A percentile compares a stretch with the other conserved stretches of the same genome.
Conservation (phyloP, 2,797 vertebrate genomes). For the Sphenopsis melanotis region DNA sequence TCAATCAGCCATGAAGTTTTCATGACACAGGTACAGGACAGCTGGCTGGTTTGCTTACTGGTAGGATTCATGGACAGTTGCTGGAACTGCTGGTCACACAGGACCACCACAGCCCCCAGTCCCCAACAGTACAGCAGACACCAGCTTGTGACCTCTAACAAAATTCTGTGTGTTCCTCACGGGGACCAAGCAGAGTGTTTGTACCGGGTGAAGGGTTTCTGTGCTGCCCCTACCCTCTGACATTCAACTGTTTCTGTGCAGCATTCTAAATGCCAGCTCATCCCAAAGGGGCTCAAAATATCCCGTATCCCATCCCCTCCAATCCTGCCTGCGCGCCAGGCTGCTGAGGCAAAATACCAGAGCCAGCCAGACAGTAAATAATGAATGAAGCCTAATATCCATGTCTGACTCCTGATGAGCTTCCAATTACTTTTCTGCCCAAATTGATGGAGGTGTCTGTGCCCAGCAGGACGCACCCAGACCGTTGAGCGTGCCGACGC, state of each 20-base stretch:
- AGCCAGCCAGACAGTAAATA: background rate
- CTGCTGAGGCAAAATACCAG: background rate
- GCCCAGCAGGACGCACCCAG: constrained; percentile 72
- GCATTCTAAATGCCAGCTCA: background rate
- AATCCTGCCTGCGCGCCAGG: fast-evolving
- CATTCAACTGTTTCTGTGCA: fast-evolving
- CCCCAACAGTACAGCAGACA: fast-evolving
- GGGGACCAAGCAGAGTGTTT: fast-evolving
- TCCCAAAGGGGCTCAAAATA: background rate
- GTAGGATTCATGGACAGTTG: background rate
- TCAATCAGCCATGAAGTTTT: background rate
- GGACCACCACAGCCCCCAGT: background rate
- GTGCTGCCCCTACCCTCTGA: background rate
- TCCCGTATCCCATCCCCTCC: fast-evolving
- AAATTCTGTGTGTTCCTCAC: background rate
- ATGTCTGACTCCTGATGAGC: background rate
- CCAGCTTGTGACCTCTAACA: background rate
- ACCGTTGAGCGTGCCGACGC: constrained; percentile 86
- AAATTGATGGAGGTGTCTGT: background rate
- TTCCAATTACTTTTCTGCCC: background rate
- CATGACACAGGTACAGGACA: background rate
- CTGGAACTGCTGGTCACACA: background rate
- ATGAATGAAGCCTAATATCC: constrained; percentile 31
- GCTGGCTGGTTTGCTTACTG: background rate
- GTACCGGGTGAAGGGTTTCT: background rate